Percentiles rank a stretch among this genome's conserved stretches.
Conservation (phyloP, 2,888 invertebrate genomes). For the Orthosia gothica region DNA sequence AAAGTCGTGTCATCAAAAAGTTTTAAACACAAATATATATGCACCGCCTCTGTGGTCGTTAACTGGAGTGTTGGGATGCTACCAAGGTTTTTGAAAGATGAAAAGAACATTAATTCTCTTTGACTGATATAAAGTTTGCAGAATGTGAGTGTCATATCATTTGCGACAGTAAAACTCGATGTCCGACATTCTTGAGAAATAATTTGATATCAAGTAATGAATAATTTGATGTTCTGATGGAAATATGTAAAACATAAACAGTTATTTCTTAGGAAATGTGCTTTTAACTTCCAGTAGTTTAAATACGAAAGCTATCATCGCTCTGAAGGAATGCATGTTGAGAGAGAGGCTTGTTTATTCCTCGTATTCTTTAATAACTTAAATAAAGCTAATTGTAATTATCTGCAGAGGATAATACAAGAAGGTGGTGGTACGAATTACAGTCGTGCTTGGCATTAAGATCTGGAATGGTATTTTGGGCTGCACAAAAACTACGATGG, state of each 20-base stretch:
- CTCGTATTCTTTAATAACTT: conserved; percentile 25
- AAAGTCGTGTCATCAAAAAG: conserved; percentile 68
- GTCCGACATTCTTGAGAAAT: conserved; percentile 44
- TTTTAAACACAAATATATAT: conserved; percentile 73
- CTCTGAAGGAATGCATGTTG: conserved; percentile 26
- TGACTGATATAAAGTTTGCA: conserved; percentile 62
- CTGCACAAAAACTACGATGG: conserved; percentile 75
- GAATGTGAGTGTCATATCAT: conserved; percentile 46
- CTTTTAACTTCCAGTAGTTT: conserved; percentile 36
- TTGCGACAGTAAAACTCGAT: conserved; percentile 37
- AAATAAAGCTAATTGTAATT: conserved; percentile 61
- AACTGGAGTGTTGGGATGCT: conserved; percentile 66
- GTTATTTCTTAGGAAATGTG: conserved; percentile 16
- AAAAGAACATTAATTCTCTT: conserved; percentile 65
- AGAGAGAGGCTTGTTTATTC: conserved; percentile 24
- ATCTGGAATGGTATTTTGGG: conserved; percentile 78
- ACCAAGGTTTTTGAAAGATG: conserved; percentile 73
- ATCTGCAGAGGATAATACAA: conserved; percentile 56
- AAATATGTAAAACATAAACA: conserved; percentile 41
- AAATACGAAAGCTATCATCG: conserved; percentile 34
- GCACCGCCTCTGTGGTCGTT: conserved; percentile 71
- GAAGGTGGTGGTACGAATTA: conserved; percentile 69
- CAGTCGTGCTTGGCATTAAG: conserved; percentile 78
- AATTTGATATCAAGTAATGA: conserved; percentile 47
- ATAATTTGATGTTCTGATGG: conserved; percentile 51